Evolutionary conservation across 92 coral and sea anemone genomes (phyloP), one percentile per base, ranked within the genome.

Genomic region (Palythoa grandiflora): DNA sequence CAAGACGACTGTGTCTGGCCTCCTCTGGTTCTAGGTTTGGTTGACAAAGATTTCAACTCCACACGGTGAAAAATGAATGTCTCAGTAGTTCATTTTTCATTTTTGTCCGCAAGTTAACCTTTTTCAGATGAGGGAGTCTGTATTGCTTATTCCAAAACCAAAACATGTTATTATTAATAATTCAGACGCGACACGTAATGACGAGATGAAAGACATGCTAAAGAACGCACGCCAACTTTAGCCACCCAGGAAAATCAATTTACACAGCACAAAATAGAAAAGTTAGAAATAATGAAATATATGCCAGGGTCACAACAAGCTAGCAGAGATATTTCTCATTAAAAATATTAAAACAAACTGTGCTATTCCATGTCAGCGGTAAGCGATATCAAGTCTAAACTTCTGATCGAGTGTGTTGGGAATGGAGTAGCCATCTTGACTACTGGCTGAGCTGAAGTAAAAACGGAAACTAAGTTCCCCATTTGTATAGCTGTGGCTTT

Each of bases 121-220:
- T 60, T 68, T 47, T 81, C 59, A 81, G 76, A 81, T 51, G 74
- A 52, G 16, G 78, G 16, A 50, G 35, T 54, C 35, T 36, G 8
- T 47, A 10, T 39, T 81, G 11, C 39, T 60, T 19, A 50, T 12
- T 68, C 47, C 73, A 68, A 63, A 20, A 44, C 48, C 55, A 81
- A 66, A 52, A 57, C 38, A 55, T 39, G 28, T 28, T 28, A 28
- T 28, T 28, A 47, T 38, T 59, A 13, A n/a, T 15, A 48, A 36
- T 17, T 44, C 10, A 63, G 86, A 51, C 86, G 75, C 71, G 86
- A 81, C 86, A 81, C 86, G 16, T 81, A 81, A 81, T 68, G 13
- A 65, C 16, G 61, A 55, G 86, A 21, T 68, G 86, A 81, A 35
- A 48, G 86, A 81, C 44, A 35, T 19, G 44, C 35, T 14, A 35